Base-by-base conservation (phyloP, 1,140 invertebrate species). In the Cydia strobilella region DNA sequence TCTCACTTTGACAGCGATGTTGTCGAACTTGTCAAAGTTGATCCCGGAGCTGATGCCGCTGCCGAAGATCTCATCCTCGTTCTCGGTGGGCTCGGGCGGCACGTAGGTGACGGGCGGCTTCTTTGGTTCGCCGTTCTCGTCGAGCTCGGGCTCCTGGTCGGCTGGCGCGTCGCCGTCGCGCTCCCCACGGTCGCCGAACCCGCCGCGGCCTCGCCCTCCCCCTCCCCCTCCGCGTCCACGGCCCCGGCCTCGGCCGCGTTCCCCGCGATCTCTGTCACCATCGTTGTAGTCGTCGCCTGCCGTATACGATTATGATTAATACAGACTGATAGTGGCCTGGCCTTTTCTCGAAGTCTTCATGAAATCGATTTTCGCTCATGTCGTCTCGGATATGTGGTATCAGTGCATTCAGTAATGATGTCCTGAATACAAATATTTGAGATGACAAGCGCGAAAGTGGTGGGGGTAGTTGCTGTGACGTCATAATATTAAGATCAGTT, bases 1-100 rank as follows among this genome's bases (percentile, higher is more conserved):
- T 23, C 84, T 90, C 73, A 98, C 96, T 82, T 97, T 95, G 0
- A 98, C 96, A 73, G 96, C 94, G 79, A 99, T 98, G 2, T 95
- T 91, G 75, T 98, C 95, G 84, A 97, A 98, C 80, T 97, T 97
- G 42, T 96, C 94, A 88, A 99, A 99, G 88, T 99, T 98, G 7
- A 98, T 97, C 0, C 98, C 98, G 7, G 94, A 94, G 2, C 94
- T 93, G 7, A 97, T 96, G 0, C 95, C 95, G 51, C 92, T 94
- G 27, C 93, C 94, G 81, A 97, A 98, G 6, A 98, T 94, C 54
- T 95, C 95, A 1, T 94, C 90, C 72, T 97, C 97, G 77, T 97
- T 95, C 1, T 94, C 93, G 1, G 94, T 94, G 0, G 96, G 94
- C 35, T 98, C 96, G 0, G 96, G 96, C 0, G 98, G 98, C 72